Base-by-base conservation (phyloP, 2,888 invertebrate species). In the Chrysopilus asiliformis region DNA sequence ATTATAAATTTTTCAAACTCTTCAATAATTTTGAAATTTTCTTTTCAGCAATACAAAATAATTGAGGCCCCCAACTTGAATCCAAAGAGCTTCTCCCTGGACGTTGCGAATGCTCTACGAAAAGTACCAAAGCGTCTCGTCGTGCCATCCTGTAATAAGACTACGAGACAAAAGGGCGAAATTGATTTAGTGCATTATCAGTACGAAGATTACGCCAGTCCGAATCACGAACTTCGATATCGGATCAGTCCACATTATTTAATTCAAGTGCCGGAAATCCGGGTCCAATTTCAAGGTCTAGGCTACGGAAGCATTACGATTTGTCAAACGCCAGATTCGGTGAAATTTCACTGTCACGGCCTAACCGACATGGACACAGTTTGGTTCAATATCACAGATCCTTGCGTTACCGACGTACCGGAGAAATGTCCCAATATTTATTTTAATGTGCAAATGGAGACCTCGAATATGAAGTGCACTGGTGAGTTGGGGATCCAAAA, bases 181-280 rank as follows among this genome's bases (percentile, higher is more conserved):
- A 13, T 30, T 25, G 14, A 9, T 17, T 13, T 19, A 9, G 2
- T n/a, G 4, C 34, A 52, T 18, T 65, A 68, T 47, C 50, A 65
- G 40, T 68, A 68, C 36, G 76, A 77, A 55, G 75, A 76, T 51
- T 76, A 71, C 42, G 62, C 73, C 9, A 58, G 70, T 31, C 71
- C 73, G 1, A 58, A 63, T 16, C 53, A 70, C 39, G 64, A 67
- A 38, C 65, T 68, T 27, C 58, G 58, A 1, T 72, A 72, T 44
- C 62, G 67, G 25, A 65, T 74, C 38, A 71, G 68, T 49, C 66
- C 68, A 0, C 65, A 56, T 44, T 62, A 66, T 46, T 49, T 70
- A 45, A 52, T 52, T 30, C 54, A 58, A 20, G 58, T 61, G 10
- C 24, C 39, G 4, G 39, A 46, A 7, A 35, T 47, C 9, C 33